phyloP scores from a whole-genome alignment of 1,140 invertebrate species.

The Diploscapter pachys region DNA sequence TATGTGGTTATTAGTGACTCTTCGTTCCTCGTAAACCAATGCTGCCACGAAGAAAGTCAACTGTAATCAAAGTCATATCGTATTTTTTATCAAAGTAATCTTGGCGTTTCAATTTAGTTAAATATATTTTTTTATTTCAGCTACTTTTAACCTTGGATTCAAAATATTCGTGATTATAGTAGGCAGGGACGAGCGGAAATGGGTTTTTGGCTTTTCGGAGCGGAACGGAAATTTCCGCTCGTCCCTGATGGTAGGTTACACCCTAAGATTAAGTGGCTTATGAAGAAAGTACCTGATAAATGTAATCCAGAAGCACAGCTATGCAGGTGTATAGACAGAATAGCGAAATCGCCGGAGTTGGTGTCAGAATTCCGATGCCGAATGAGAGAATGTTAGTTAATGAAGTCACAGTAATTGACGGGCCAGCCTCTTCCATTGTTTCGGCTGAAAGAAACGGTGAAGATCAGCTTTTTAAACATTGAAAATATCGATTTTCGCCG shows the following conservation, averaged over 20 bases:
- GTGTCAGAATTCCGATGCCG: slow-evolving; percentile 36
- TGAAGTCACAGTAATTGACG: slow-evolving; percentile 42
- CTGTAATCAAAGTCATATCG: not conserved
- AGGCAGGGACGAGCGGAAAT: no score
- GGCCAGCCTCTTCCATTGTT: slow-evolving; percentile 43
- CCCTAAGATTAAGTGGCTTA: no score
- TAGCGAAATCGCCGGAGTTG: slow-evolving; percentile 38
- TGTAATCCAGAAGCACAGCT: slow-evolving; percentile 34
- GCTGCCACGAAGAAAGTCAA: slow-evolving; percentile 41
- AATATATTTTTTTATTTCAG: no score
- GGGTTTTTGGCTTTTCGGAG: no score
- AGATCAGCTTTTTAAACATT: not conserved
- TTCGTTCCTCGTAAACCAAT: slow-evolving; percentile 33
- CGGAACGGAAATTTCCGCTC: no score
- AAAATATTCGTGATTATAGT: no score
- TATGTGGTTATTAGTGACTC: not conserved
- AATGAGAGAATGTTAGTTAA: slow-evolving; percentile 38
- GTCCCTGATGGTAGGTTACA: no score
- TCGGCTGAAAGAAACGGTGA: slow-evolving; percentile 31
- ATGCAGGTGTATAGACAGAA: slow-evolving; percentile 39
- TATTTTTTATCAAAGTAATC: no score
- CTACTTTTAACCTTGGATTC: no score
- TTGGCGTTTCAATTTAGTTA: no score
- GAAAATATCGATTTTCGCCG: not conserved
- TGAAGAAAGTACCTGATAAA: slow-evolving; percentile 31